Conservation (phyloP, 1,140 invertebrate species). For the Gryon sp. region DNA sequence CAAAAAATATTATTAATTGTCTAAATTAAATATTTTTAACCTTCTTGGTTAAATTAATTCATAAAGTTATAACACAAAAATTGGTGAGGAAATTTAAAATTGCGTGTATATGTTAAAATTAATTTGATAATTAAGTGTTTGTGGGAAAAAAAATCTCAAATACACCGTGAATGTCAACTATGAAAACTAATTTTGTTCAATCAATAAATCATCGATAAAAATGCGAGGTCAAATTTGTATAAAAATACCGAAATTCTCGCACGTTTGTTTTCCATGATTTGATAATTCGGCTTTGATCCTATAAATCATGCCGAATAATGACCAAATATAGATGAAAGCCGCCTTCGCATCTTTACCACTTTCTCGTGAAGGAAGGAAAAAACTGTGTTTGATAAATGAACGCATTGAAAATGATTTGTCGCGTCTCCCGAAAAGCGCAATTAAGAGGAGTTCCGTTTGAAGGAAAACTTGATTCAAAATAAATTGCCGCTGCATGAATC, state of each 20-base stretch:
- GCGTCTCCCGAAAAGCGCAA: not conserved
- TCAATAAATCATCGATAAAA: slow-evolving; percentile 24
- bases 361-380: slow-evolving; percentile 24
- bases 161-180: slow-evolving; percentile 6
- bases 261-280: slow-evolving; percentile 8
- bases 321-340: slow-evolving; percentile 21
- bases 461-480: not conserved
- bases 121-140: not conserved
- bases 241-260: not conserved
- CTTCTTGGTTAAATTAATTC: too few species aligned
- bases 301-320: slow-evolving; percentile 20
- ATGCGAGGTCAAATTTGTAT: slow-evolving; percentile 4
- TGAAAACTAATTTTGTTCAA: not conserved
- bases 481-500: slow-evolving; percentile 24
- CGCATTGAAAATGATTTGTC: slow-evolving; percentile 19
- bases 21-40: too few species aligned
- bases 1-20: too few species aligned
- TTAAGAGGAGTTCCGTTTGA: slow-evolving; percentile 16
- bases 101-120: too few species aligned
- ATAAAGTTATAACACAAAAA: too few species aligned
- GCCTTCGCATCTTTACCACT: slow-evolving; percentile 9
- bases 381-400: slow-evolving; percentile 23
- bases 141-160: slow-evolving; percentile 3
- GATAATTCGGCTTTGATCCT: not conserved
- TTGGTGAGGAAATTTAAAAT: too few species aligned